Conservation (phyloP, 2,888 invertebrate species). For the Chymomyza caudatula region DNA sequence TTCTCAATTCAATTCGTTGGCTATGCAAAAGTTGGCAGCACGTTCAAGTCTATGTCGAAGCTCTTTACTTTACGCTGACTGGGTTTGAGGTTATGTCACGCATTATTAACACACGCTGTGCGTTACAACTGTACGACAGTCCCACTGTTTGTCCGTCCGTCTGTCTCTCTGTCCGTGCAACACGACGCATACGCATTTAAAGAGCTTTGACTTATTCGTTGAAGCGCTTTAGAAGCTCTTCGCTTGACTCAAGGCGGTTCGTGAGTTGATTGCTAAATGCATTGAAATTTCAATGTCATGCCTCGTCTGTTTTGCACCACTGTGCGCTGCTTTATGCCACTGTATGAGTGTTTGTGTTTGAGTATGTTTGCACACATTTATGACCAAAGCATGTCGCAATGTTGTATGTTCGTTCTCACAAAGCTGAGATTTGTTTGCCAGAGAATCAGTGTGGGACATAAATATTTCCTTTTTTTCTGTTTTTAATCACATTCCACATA, state of each 20-base stretch:
- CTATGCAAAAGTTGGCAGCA: slow-evolving; percentile 50
- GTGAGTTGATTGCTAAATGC: slow-evolving; percentile 67
- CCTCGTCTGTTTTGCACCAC: background rate
- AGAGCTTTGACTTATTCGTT: background rate
- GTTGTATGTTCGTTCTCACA: slow-evolving; percentile 4
- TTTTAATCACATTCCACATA: slow-evolving; percentile 7
- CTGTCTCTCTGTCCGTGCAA: slow-evolving; percentile 38
- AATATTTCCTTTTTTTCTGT: slow-evolving; percentile 14
- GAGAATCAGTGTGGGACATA: background rate
- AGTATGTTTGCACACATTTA: slow-evolving; percentile 23
- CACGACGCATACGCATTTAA: slow-evolving; percentile 57
- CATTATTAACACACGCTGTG: slow-evolving; percentile 65
- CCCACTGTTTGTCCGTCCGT: background rate
- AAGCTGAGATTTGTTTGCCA: slow-evolving; percentile 57
- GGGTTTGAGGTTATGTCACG: slow-evolving; percentile 64
- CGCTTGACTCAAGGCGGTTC: slow-evolving; percentile 41
- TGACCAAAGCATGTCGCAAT: slow-evolving; percentile 22
- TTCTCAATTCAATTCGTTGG: slow-evolving; percentile 68
- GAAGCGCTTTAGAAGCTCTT: background rate
- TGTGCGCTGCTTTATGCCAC: slow-evolving; percentile 2
- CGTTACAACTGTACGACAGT: background rate
- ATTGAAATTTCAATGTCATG: slow-evolving; percentile 50
- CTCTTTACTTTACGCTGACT: slow-evolving; percentile 37
- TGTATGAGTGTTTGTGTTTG: slow-evolving; percentile 19
- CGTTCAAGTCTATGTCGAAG: slow-evolving; percentile 35